Evolutionary conservation across 2,888 invertebrate species (phyloP).

Genomic region (Lasioglossum vierecki): DNA sequence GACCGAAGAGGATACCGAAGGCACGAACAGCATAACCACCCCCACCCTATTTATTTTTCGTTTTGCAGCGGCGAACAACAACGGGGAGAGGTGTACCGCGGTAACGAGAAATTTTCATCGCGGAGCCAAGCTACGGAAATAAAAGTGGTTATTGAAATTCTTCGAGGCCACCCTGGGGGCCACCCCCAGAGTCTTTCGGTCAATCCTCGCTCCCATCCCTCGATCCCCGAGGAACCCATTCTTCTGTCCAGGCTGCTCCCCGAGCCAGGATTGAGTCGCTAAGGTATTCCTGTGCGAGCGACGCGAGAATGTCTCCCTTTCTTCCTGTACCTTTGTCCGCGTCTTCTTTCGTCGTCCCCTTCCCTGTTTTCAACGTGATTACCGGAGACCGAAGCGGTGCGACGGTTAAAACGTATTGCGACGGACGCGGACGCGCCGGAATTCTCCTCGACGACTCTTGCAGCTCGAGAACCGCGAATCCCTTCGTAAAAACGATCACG

Average conservation of each 20-base stretch:
- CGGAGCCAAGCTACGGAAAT: constrained; percentile 69
- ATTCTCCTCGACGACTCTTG: constrained; percentile 44
- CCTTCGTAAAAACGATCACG: constrained; percentile 36
- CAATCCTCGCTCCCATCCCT: constrained; percentile 27
- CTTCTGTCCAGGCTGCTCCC: constrained; percentile 61
- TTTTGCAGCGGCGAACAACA: not conserved
- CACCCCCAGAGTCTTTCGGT: constrained; percentile 32
- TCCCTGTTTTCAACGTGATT: constrained; percentile 11
- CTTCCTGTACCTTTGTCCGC: constrained; percentile 42
- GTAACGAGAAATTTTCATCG: constrained; percentile 65
- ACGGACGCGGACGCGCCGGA: constrained; percentile 43
- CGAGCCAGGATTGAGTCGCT: constrained; percentile 63
- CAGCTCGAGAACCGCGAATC: constrained; percentile 43
- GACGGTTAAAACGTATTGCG: constrained; percentile 60
- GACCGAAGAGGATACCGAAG: not conserved
- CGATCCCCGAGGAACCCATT: constrained; percentile 58
- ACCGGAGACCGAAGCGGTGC: constrained; percentile 19
- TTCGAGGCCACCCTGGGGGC: constrained; percentile 61
- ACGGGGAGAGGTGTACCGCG: not conserved
- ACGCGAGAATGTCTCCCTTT: constrained; percentile 73
- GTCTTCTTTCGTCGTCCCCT: constrained; percentile 15
- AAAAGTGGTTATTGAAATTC: constrained; percentile 79
- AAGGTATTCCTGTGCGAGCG: constrained; percentile 71
- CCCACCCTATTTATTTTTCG: not conserved
- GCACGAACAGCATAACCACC: not conserved